A percentile compares a stretch with the other conserved stretches of the same genome.
These are phyloP conservation scores for Nycticryphes semicollaris DNA, from an alignment of 2,113 vertebrate genomes.

Conservation along the genomic window DNA sequence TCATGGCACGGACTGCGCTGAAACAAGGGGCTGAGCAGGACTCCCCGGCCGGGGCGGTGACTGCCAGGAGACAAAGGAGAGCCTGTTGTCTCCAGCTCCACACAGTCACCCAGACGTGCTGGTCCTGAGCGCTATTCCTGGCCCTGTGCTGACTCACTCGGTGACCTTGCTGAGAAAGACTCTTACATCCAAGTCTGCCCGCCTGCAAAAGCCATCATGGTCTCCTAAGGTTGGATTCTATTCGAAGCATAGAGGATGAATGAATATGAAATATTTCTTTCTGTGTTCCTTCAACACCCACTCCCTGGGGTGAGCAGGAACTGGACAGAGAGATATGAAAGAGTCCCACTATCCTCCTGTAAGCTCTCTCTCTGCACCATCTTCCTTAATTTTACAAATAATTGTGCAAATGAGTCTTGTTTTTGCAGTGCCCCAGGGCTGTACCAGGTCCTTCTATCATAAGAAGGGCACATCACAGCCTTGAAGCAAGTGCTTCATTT, in stretches of 20 bases:
- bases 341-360: neutral
- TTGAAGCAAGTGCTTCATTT: neutral
- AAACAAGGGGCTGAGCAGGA: neutral
- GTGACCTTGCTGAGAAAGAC: slow-evolving; percentile 35
- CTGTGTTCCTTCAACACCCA: neutral
- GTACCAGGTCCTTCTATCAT: neutral
- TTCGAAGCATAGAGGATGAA: neutral
- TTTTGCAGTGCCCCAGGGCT: neutral
- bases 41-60: neutral
- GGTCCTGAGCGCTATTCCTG: slow-evolving; percentile 21
- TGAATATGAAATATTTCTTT: neutral
- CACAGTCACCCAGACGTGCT: neutral
- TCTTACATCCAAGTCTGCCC: neutral
- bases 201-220: neutral
- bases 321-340: neutral
- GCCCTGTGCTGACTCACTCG: neutral
- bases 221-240: neutral
- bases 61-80: slow-evolving; percentile 20
- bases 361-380: neutral
- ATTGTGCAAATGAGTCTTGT: neutral
- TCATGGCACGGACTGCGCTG: neutral
- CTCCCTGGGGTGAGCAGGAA: neutral
- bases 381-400: neutral
- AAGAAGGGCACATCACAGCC: neutral
- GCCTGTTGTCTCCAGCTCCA: slow-evolving; percentile 39